These are phyloP conservation scores for Rousettus madagascariensis DNA, from an alignment of 2,797 vertebrate species.

Conservation along the genomic window DNA sequence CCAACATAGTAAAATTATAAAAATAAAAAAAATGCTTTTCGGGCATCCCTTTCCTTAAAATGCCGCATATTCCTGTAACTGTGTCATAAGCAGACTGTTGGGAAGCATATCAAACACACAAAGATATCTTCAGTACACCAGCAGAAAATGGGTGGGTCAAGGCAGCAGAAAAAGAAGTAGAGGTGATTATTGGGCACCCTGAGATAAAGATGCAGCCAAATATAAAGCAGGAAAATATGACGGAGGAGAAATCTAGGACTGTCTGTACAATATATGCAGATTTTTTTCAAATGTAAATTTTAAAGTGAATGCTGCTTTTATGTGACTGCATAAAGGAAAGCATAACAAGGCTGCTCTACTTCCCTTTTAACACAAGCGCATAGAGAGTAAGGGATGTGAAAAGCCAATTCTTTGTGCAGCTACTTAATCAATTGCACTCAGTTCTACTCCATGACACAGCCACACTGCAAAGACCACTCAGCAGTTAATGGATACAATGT, in stretches of 20 bases:
- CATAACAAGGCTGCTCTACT: conserved; percentile 58
- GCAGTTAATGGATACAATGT: conserved; percentile 53
- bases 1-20: conserved; percentile 14
- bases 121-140: background rate
- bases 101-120: background rate
- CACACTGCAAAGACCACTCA: conserved; percentile 58
- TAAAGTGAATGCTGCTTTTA: conserved; percentile 76
- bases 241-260: background rate
- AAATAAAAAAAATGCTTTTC: conserved; percentile 31
- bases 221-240: background rate
- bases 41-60: conserved; percentile 5
- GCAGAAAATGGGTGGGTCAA: background rate
- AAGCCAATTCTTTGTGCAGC: conserved; percentile 63
- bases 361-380: conserved; percentile 64
- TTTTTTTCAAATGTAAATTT: conserved; percentile 79
- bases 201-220: background rate
- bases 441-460: conserved; percentile 69
- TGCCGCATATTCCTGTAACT: background rate
- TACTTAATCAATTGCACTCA: conserved; percentile 68
- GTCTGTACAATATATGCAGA: conserved; percentile 62
- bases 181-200: background rate
- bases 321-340: conserved; percentile 61
- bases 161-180: background rate
- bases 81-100: background rate
- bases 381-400: conserved; percentile 62